Base-by-base conservation (phyloP, 2,888 invertebrate species). In the Bedellia somnulentella region DNA sequence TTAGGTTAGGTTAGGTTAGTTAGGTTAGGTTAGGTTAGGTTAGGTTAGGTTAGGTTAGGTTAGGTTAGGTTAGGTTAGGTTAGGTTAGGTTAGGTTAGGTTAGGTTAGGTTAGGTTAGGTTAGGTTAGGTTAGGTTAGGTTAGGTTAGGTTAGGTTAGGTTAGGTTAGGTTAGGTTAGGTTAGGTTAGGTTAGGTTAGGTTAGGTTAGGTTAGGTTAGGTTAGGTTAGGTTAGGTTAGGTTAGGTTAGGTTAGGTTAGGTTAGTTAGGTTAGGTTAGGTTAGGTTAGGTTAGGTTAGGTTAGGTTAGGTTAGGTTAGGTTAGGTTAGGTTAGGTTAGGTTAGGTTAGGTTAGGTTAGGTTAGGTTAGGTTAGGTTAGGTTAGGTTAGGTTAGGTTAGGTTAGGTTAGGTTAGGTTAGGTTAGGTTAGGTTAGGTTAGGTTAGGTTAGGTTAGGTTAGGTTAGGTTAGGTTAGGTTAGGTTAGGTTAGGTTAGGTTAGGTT, bases 1-100 rank as follows among this genome's bases (percentile, higher is more conserved):
- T 26, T 26, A 26, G 26, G 26, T 26, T 16, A 32, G 32, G 32
- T 32, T 32, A 32, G 32, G 32, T 32, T 32, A 32, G 32, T 32
- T 32, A 32, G 32, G 32, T 32, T 32, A 32, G 26, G 29, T 22
- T 27, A 27, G 27, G 27, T 27, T 27, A 27, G 27, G 29, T 29
- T 29, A 29, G 29, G 29, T 29, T 29, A 29, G 26, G 31, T 31
- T 31, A 31, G 31, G 31, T 31, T 31, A 31, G 31, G 30, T 31
- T 31, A 31, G 31, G 31, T 31, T 31, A 31, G 31, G 31, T 31
- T 31, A 31, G 31, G 31, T 31, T 31, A 31, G 31, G 31, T 31
- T 31, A 31, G 31, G 31, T 31, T 31, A 31, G 31, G 31, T 31
- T 31, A 31, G 31, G 31, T 27, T 27, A 27, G 27, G 27, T 27